Base-by-base conservation (phyloP, 2,888 invertebrate genomes). In the Cephus runcator region DNA sequence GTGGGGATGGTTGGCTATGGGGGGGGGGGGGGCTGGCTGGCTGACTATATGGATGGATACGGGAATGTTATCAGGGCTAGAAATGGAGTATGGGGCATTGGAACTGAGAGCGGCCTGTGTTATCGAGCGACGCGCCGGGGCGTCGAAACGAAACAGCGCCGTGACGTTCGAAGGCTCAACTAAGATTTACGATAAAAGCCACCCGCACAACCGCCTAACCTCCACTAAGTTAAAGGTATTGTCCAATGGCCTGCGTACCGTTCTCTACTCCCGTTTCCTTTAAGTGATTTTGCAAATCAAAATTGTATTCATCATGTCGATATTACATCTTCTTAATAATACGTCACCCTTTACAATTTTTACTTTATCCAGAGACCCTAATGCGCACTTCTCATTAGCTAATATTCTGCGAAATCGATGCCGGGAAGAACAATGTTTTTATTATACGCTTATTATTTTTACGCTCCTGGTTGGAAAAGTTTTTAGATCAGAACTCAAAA, bases 161-260 rank as follows among this genome's bases (percentile, higher is more conserved):
- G 75, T 75, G 69, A 77, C 82, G 83, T 78, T 81, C 79, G 79
- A 82, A 75, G 78, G 76, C 77, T 79, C 78, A 71, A 78, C 79
- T 79, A 78, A 79, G 79, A 79, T 79, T 79, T 79, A 76, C 68
- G 76, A 35, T 76, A 33, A 76, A 75, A 80, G 76, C 71, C 73
- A 69, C 56, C 56, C 34, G 78, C 33, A 71, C 69, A 69, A 30
- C 69, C 33, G 33, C 69, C 71, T 71, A 71, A 31, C 71, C 31
- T 15, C 31, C 33, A 34, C 71, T 31, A 71, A 71, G 31, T 34
- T 71, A 34, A 71, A 71, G 68, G 71, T 71, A 71, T 71, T 34
- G 71, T 71, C 31, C 71, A 34, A 71, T 56, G 56, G 56, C 2
- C 9, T 56, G 56, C 56, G 9, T 23, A 4, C 23, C 23, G 23